phyloP scores from a whole-genome alignment of 2,797 vertebrate species.

The Linurgus olivaceus region DNA sequence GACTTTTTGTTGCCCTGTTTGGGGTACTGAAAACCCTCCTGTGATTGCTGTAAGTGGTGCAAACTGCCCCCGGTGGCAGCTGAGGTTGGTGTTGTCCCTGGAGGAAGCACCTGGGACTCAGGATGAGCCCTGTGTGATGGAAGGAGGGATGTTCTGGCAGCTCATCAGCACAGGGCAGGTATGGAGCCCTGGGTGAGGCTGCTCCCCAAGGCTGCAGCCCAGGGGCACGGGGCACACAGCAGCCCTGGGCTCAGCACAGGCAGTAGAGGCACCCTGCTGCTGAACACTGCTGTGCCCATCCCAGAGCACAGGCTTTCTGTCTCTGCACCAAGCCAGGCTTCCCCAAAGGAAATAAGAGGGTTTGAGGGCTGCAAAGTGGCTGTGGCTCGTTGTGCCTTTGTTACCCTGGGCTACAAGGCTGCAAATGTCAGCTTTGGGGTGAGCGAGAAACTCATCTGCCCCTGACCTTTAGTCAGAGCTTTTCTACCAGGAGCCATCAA shows the following conservation, averaged over 20 bases:
- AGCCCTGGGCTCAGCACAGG: not conserved
- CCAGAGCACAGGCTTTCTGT: not conserved
- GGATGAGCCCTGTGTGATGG: not conserved
- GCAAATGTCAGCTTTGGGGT: not conserved
- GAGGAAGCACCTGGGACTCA: not conserved
- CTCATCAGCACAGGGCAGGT: not conserved
- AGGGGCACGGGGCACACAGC: too few species aligned
- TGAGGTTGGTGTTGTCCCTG: not conserved
- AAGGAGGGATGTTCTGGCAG: not conserved
- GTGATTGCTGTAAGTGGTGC: not conserved
- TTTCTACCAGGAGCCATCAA: not conserved
- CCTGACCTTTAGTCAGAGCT: not conserved
- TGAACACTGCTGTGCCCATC: rapidly evolving
- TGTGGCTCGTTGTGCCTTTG: not conserved
- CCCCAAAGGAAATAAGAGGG: not conserved
- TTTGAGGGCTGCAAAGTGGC: not conserved
- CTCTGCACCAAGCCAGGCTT: not conserved
- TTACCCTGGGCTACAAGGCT: not conserved
- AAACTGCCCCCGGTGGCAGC: not conserved
- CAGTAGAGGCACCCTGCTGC: not conserved
- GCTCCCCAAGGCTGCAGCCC: not conserved
- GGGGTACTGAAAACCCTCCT: not conserved
- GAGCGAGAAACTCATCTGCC: not conserved
- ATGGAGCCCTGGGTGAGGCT: not conserved
- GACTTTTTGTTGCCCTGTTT: not conserved